These are phyloP conservation scores for Netelia virgata DNA, from an alignment of 2,888 invertebrate genomes.

Conservation along the genomic window DNA sequence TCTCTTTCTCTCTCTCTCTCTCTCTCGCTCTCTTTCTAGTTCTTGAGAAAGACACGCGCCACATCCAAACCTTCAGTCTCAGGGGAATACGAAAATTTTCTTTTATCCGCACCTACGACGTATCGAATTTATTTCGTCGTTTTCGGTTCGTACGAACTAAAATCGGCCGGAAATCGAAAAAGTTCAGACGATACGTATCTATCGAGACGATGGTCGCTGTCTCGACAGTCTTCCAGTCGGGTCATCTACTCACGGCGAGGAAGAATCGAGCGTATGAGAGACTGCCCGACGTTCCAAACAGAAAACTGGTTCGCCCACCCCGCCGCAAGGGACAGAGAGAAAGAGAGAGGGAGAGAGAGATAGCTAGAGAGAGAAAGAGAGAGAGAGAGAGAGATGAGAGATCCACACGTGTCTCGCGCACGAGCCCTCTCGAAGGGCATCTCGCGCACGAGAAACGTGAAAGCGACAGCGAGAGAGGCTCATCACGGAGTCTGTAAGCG, in stretches of 20 bases:
- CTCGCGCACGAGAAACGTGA: conserved; percentile 53
- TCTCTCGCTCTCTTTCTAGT: not conserved
- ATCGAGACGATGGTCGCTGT: conserved; percentile 29
- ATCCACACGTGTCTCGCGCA: conserved; percentile 39
- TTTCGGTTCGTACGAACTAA: not conserved
- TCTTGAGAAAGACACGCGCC: not conserved
- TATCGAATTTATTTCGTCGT: not conserved
- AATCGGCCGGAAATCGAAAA: conserved; percentile 19
- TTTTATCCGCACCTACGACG: not conserved
- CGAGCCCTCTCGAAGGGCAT: conserved; percentile 57
- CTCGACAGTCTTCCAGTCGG: conserved; percentile 42
- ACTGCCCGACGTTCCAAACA: conserved; percentile 54
- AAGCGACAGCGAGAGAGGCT: conserved; percentile 42
- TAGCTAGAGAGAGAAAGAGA: not conserved
- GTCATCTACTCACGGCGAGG: conserved; percentile 30
- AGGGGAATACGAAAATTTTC: not conserved
- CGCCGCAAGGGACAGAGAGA: conserved; percentile 12
- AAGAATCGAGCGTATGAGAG: conserved; percentile 51
- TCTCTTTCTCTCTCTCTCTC: conserved; percentile 10
- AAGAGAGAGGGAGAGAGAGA: not conserved
- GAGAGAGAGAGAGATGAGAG: conserved; percentile 17
- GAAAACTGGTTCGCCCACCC: conserved; percentile 69
- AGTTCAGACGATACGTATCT: conserved; percentile 18
- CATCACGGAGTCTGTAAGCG: conserved; percentile 8
- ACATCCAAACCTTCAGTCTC: conserved; percentile 2